Evolutionary conservation across 2,797 vertebrate genomes (phyloP), one percentile per base, ranked within the genome.

Genomic region (Pipistrellus pipistrellus): DNA sequence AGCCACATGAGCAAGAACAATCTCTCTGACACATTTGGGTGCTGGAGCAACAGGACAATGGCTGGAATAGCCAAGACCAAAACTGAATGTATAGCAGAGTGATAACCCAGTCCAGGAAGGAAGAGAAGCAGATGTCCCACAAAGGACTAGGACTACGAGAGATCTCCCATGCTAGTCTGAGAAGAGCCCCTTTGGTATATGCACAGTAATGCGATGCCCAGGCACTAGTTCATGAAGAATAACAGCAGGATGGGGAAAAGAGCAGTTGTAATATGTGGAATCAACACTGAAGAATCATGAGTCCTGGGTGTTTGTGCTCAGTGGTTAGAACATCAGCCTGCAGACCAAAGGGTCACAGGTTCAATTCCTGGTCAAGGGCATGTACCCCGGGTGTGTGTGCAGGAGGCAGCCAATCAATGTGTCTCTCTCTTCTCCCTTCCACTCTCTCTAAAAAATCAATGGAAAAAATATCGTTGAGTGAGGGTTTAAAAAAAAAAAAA

Each of bases 61-160:
- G 95, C 85, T 46, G 32, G 93, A 94, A 93, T 86, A 44, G 59
- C 68, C 93, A 51, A 38, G 88, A 71, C 73, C 82, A 90, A 89
- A 97, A 96, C 95, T 97, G 97, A 97, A 97, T 95, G 97, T 96
- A 94, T 83, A 89, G 83, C 97, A 90, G 95, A 98, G 98, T 98
- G 98, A 76, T 94, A 92, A 91, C 51, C 71, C 77, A 3, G 8
- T 48, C 92, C 62, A 18, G 46, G 80, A 23, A 75, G 68, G 59
- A 81, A 48, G 80, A 55, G 53, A 72, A 23, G 27, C 13, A 2
- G 32, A 27, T 3, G 17, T 53, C 57, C 69, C n/a, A 6, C n/a
- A 7, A 15, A 90, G 57, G 80, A 10, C 38, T 1, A 8, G 44
- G 44, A 25, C 88, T 38, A 2, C 4, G 4, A 25, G 84, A 23